A percentile compares a stretch with the other conserved stretches of the same genome.
These are phyloP conservation scores for Limulus polyphemus DNA, from an alignment of 2,888 invertebrate species.

Conservation along the genomic window DNA sequence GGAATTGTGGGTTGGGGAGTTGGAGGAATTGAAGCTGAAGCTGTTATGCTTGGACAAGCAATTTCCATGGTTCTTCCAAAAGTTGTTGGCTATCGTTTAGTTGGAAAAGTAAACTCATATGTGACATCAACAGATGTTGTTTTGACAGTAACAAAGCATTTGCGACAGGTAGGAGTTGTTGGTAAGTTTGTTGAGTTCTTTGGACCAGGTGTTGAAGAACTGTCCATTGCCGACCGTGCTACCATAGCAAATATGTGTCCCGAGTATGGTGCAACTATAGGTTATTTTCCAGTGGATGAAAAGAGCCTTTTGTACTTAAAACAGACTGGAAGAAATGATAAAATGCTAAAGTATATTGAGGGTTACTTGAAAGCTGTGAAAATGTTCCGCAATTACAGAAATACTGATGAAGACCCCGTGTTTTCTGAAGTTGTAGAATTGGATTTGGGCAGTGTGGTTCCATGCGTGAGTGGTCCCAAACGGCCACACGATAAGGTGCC, in stretches of 20 bases:
- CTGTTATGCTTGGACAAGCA: slow-evolving; percentile 95
- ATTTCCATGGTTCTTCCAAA: slow-evolving; percentile 92
- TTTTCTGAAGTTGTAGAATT: slow-evolving; percentile 68
- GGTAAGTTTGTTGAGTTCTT: slow-evolving; percentile 99
- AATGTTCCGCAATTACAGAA: slow-evolving; percentile 68
- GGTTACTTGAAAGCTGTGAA: slow-evolving; percentile 65
- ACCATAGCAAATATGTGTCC: slow-evolving; percentile 99
- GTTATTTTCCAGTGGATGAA: slow-evolving; percentile 82
- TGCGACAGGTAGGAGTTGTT: slow-evolving; percentile 87
- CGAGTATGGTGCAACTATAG: slow-evolving; percentile 92
- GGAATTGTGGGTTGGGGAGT: slow-evolving; percentile 92
- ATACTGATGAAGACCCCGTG: slow-evolving; percentile 61
- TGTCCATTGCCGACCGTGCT: slow-evolving; percentile 92
- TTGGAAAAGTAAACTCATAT: slow-evolving; percentile 63
- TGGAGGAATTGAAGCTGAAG: slow-evolving; percentile 89
- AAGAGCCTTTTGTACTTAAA: slow-evolving; percentile 64
- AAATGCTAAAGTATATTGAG: slow-evolving; percentile 55
- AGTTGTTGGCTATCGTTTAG: slow-evolving; percentile 85
- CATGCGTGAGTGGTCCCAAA: slow-evolving; percentile 93
- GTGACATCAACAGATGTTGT: slow-evolving; percentile 95
- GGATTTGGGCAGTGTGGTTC: slow-evolving; percentile 75
- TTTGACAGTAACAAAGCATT: slow-evolving; percentile 87
- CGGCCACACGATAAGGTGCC: slow-evolving; percentile 91
- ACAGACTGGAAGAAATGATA: slow-evolving; percentile 68
- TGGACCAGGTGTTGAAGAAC: slow-evolving; percentile 75